Evolutionary conservation across 2,113 vertebrate species (phyloP), one percentile per base, ranked within the genome.

Genomic region (Myiozetetes cayanensis): DNA sequence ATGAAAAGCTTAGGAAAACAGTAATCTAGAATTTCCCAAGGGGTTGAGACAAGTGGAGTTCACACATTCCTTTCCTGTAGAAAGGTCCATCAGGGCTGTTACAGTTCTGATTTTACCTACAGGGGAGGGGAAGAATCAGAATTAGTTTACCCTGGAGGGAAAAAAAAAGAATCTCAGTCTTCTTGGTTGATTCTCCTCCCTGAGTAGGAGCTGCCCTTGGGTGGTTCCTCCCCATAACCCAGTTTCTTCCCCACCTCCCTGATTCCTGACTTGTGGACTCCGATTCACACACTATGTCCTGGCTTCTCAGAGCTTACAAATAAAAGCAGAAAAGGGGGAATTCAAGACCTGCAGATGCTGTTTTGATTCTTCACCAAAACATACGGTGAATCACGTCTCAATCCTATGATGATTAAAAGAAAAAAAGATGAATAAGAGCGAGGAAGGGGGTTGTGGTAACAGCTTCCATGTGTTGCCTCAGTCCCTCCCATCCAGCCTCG

Each of bases 401-500:
- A 93, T 89, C 92, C 88, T 95, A 0, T 52, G 92, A 83, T 90
- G 90, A 90, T 95, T 92, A 94, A 81, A 96, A 90, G 83, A 77
- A 44, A 83, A 75, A 52, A 79, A 84, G 93, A 90, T 90, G 67
- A 93, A 77, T 77, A 93, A 86, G 52, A 68, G 66, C 63, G 31
- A 71, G 90, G 88, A 88, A 43, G 0, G 0, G 92, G 83, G 46
- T 35, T 78, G 70, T 86, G 90, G 80, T 95, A 96, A 96, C 96
- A 87, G 70, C 93, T 96, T 96, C 96, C 96, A 97, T 94, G 96
- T 97, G 96, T 97, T 95, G 70, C 85, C 76, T 84, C 70, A 16
- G 79, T 93, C 86, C 84, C 85, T 96, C 93, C 93, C 94, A 83
- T 94, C 56, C 83, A 94, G 85, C 47, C 74, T 93, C 0, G 11